Percentiles rank a stretch among this genome's conserved stretches.
These are phyloP conservation scores for Chymomyza caudatula DNA, from an alignment of 2,888 invertebrate genomes.

Conservation along the genomic window DNA sequence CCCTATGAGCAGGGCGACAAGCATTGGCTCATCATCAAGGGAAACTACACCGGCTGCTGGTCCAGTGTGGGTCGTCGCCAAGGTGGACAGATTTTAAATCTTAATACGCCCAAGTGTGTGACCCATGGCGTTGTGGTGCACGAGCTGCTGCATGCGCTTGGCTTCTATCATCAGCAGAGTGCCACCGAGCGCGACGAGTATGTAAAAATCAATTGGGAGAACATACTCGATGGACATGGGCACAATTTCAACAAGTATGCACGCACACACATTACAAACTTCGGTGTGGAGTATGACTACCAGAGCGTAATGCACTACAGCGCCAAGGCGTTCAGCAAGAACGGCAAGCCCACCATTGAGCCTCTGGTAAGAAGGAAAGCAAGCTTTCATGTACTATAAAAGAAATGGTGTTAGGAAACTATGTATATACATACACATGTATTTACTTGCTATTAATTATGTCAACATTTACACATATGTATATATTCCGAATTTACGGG, in stretches of 20 bases:
- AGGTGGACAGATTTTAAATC: slow-evolving; percentile 81
- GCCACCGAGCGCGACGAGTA: slow-evolving; percentile 87
- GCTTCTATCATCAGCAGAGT: slow-evolving; percentile 91
- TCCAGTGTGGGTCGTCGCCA: slow-evolving; percentile 83
- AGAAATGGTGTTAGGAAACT: too few species aligned
- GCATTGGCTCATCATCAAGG: slow-evolving; percentile 81
- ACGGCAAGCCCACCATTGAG: slow-evolving; percentile 83
- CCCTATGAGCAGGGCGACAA: slow-evolving; percentile 80
- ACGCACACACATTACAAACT: slow-evolving; percentile 82
- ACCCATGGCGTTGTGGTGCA: slow-evolving; percentile 84
- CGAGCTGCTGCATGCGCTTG: slow-evolving; percentile 88
- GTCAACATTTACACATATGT: too few species aligned
- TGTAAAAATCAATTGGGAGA: slow-evolving; percentile 86
- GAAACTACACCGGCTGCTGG: slow-evolving; percentile 82
- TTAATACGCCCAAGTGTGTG: slow-evolving; percentile 80
- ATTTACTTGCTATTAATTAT: too few species aligned
- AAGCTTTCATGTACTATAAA: too few species aligned
- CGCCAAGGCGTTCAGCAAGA: slow-evolving; percentile 83
- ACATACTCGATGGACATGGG: slow-evolving; percentile 80
- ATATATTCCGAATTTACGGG: too few species aligned
- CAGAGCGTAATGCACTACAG: slow-evolving; percentile 87
- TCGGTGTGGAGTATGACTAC: slow-evolving; percentile 85
- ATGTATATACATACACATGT: too few species aligned
- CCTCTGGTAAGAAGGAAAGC: slow-evolving; percentile 77
- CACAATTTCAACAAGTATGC: slow-evolving; percentile 84